Evolutionary conservation across 2,113 vertebrate genomes (phyloP), one percentile per base, ranked within the genome.

Genomic region (Prunella fulvescens): DNA sequence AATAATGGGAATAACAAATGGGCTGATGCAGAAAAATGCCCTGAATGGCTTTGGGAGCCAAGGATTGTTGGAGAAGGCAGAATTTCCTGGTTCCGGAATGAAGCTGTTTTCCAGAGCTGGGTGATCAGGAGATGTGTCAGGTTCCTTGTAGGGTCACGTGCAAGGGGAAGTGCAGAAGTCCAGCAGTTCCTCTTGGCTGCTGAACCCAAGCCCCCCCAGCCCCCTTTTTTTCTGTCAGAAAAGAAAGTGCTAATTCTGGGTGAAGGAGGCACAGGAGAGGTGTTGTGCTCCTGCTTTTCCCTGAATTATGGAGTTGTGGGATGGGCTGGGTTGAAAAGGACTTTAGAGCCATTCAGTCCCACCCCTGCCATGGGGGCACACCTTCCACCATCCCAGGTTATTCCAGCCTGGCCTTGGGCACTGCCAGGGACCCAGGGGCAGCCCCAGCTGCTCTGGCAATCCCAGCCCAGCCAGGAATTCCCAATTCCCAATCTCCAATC

Each of bases 181-280:
- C 24, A 6, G 47, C 64, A 65, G 67, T 66, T 93, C 67, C 79
- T 76, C 58, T 44, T 35, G 29, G 40, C 58, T 80, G 54, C 67
- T 77, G 54, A 2, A 66, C 12, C 4, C 5, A 26, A 51, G 1
- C 19, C 13, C 12, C 31, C 17, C 13, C 54, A 5, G 5, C 3
- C 8, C 10, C 39, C 1, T 3, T 35, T 22, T n/a, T 23, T 19
- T 35, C 64, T 3, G 0, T 42, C 3, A 1, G 78, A 65, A 69
- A 64, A 45, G 15, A 44, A 83, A 77, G 28, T 12, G 54, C 69
- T 42, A 3, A 31, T 66, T 84, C 31, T 33, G 62, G 42, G 4
- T 44, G 40, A 4, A 4, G 23, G 91, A 9, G 70, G 45, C 37
- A 8, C 47, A 1, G 65, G 35, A 58, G 22, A 2, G 1, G 19